Conservation (phyloP, 2,113 vertebrate species). For the Ptilorrhoa leucosticta region DNA sequence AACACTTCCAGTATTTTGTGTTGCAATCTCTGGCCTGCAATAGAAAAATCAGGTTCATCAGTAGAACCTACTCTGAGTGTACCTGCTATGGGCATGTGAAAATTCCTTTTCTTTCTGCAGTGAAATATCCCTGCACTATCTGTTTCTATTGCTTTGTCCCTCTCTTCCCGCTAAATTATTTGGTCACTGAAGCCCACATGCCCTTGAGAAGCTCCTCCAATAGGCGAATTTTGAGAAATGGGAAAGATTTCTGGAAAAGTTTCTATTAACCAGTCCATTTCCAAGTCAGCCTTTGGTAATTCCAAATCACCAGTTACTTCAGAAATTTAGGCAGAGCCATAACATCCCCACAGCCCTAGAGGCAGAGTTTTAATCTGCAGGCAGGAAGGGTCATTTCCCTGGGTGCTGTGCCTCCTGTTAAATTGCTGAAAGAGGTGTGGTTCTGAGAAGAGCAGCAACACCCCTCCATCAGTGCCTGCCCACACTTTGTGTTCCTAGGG, state of each 20-base stretch:
- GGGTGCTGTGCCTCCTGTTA: background rate
- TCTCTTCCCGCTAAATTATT: background rate
- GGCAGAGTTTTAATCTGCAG: background rate
- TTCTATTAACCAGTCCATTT: background rate
- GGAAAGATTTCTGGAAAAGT: background rate
- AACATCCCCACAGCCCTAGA: background rate
- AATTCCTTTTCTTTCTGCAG: background rate
- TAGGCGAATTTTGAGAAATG: background rate
- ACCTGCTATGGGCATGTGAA: background rate
- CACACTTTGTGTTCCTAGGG: fast-evolving
- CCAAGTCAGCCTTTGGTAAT: background rate
- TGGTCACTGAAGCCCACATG: background rate
- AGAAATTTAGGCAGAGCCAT: background rate
- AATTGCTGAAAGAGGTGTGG: fast-evolving
- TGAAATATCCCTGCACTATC: background rate
- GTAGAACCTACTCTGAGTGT: background rate
- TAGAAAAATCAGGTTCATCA: background rate
- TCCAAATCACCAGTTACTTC: background rate
- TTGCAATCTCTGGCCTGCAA: background rate
- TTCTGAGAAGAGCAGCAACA: background rate
- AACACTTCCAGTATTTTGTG: background rate
- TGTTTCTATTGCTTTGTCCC: background rate
- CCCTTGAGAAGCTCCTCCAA: background rate
- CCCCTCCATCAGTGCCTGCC: background rate
- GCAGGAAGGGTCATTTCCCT: background rate